These are phyloP conservation scores for Parasteatoda lunata DNA, from an alignment of 2,888 invertebrate species.

Conservation along the genomic window DNA sequence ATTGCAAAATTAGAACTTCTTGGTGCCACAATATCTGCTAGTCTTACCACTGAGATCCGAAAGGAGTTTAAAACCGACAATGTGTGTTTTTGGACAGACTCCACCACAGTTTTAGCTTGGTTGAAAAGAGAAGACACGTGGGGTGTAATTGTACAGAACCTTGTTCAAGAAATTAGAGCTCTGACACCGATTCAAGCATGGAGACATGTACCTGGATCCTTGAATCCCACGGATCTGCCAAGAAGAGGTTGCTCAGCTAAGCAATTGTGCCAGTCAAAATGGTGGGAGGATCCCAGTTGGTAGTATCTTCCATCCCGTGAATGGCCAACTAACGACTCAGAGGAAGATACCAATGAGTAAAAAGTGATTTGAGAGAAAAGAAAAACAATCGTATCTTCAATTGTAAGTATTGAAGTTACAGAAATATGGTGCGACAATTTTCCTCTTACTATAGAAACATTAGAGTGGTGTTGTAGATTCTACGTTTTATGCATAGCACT, in stretches of 20 bases:
- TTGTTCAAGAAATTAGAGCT: conserved; percentile 9
- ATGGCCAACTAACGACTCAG: conserved; percentile 4
- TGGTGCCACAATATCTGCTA: conserved; percentile 5
- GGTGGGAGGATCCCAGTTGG: background rate
- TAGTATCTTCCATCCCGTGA: background rate
- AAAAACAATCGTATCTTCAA: too few relatives aligned
- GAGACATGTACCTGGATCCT: background rate
- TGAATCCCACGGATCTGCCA: background rate
- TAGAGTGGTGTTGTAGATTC: background rate
- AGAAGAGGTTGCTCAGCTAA: background rate
- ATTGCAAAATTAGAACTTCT: conserved; percentile 14
- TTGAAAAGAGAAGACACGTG: conserved; percentile 12
- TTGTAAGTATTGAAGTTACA: too few relatives aligned
- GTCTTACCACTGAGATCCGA: background rate
- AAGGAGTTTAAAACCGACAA: conserved; percentile 6
- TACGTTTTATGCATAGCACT: background rate
- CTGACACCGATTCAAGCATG: conserved; percentile 10
- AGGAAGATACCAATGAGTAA: background rate
- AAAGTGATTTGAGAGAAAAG: conserved; percentile 14
- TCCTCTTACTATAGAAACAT: background rate
- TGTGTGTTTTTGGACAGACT: conserved; percentile 29
- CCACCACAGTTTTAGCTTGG: conserved; percentile 6
- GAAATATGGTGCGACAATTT: background rate
- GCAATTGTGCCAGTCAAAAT: background rate
- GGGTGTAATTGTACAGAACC: conserved; percentile 17